Conservation (phyloP, 2,113 vertebrate genomes). For the Eretmochelys imbricata region DNA sequence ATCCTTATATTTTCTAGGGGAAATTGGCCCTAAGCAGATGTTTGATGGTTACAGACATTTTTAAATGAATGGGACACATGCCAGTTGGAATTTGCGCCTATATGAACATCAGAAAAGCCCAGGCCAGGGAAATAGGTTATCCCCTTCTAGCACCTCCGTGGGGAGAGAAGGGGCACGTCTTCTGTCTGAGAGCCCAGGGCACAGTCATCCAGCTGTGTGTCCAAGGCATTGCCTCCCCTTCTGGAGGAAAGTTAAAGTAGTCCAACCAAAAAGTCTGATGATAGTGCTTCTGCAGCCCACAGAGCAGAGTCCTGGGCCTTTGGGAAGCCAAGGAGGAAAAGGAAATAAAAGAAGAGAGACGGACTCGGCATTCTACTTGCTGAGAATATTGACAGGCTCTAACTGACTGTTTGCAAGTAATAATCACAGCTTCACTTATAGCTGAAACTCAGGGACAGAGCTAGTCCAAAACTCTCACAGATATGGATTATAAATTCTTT, state of each 20-base stretch:
- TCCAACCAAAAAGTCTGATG: background rate
- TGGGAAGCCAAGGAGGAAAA: background rate
- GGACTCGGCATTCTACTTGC: too few species aligned
- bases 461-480: background rate
- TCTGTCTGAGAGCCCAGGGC: background rate
- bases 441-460: background rate
- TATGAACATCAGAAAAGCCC: background rate
- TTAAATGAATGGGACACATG: background rate
- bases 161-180: background rate
- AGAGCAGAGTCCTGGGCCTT: background rate
- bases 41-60: background rate
- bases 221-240: background rate
- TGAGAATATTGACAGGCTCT: background rate
- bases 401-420: background rate
- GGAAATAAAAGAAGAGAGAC: background rate
- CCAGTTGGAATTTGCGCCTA: background rate
- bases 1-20: background rate
- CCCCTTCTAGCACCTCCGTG: background rate
- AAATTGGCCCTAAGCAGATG: background rate
- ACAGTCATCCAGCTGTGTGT: background rate
- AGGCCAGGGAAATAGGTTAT: background rate
- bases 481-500: background rate
- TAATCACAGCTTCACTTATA: constrained; percentile 24
- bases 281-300: too few species aligned
- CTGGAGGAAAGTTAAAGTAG: background rate